Conservation (phyloP, 2,888 invertebrate species). For the Drosophila yooni region DNA sequence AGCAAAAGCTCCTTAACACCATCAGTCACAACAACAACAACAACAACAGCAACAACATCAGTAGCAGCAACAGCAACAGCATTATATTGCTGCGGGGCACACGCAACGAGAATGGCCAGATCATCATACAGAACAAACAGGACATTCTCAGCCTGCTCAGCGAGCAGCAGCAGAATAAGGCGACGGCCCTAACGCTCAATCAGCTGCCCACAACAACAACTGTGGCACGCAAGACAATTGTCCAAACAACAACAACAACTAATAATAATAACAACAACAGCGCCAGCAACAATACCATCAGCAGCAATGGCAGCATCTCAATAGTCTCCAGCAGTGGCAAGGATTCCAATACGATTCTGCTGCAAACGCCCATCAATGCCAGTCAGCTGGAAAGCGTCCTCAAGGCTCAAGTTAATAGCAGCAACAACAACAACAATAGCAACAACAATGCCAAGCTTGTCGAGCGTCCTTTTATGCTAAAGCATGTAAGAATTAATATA, state of each 20-base stretch:
- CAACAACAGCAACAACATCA: constrained; percentile 59
- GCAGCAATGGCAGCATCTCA: constrained; percentile 48
- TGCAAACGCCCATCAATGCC: constrained; percentile 85
- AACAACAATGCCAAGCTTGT: constrained; percentile 51
- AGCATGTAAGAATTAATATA: constrained; percentile 73
- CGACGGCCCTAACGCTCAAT: constrained; percentile 80
- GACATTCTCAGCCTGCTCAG: constrained; percentile 85
- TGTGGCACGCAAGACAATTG: constrained; percentile 82
- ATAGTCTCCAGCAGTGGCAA: constrained; percentile 67
- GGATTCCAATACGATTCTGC: constrained; percentile 81
- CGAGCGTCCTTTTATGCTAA: constrained; percentile 81
- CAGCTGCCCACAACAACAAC: constrained; percentile 82
- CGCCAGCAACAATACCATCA: constrained; percentile 17
- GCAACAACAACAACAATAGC: constrained; percentile 30
- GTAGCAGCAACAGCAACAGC: constrained; percentile 75
- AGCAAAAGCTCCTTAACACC: constrained; percentile 45
- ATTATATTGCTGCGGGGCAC: constrained; percentile 85
- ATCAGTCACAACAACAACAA: constrained; percentile 65
- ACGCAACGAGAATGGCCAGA: constrained; percentile 85
- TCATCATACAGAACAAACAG: constrained; percentile 85
- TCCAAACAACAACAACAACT: constrained; percentile 63
- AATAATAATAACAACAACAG: constrained; percentile 53
- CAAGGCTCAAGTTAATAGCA: constrained; percentile 58
- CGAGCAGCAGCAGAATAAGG: constrained; percentile 75
- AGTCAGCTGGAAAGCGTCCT: constrained; percentile 84